Base-by-base conservation (phyloP, 2,888 invertebrate species). In the Sturmia bella region DNA sequence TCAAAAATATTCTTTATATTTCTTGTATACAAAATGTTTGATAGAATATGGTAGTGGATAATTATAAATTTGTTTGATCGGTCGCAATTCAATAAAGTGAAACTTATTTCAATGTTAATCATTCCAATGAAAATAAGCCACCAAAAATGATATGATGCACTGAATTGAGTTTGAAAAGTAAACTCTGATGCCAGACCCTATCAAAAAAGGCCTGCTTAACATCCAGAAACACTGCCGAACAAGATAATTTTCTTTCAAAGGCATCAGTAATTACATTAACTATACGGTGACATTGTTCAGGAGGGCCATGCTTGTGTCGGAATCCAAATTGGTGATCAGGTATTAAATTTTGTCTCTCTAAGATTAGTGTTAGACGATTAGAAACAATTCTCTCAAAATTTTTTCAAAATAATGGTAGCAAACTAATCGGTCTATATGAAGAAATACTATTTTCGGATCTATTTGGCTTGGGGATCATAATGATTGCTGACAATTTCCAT, bases 21-120 rank as follows among this genome's bases (percentile, higher is more conserved):
- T 12, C 21, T 32, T 70, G 37, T 37, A 13, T 32, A 56, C 5
- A 56, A 66, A 48, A 57, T 27, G 32, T 41, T 32, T 13, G 57
- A 50, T 59, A 59, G 32, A 27, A 74, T 57, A 24, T 64, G 21
- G 19, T 45, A 64, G 63, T 74, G 15, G 37, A 52, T 52, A n/a
- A 17, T 43, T 41, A 63, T 27, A 3, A 52, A 43, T 56, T 45
- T 37, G 24, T 7, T 56, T 64, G 13, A 61, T 17, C 5, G 27
- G 27, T 6, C 27, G 17, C 41, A n/a, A 9, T 2, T 27, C 17
- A 13, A 54, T 9, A 66, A 66, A 24, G 17, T 56, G 27, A 45
- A 56, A 17, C 15, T 43, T 41, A 27, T 61, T 41, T 43, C 11
- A 61, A 41, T 24, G n/a, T 5, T 59, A 11, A 24, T 37, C 7